Conservation (phyloP, 2,888 invertebrate genomes). For the Nudaria mundana region DNA sequence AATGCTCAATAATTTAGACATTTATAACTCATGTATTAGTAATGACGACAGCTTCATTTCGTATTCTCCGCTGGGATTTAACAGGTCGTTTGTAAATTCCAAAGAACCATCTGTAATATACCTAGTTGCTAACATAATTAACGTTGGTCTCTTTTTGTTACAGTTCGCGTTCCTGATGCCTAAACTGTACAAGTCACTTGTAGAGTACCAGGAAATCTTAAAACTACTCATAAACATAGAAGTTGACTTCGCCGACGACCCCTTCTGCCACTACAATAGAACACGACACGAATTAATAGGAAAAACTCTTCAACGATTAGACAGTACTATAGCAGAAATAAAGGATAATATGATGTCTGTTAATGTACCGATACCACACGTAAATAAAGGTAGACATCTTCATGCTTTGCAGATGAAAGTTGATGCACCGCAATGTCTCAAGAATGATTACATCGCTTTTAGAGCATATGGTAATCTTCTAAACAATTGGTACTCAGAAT, state of each 20-base stretch:
- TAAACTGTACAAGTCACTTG: slow-evolving; percentile 76
- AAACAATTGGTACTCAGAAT: slow-evolving; percentile 80
- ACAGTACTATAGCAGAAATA: slow-evolving; percentile 82
- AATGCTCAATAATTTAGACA: too few relatives aligned
- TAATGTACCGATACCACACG: slow-evolving; percentile 52
- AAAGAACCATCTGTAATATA: too few relatives aligned
- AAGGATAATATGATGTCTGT: slow-evolving; percentile 63
- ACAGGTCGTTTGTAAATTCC: slow-evolving; percentile 21
- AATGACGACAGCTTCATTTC: slow-evolving; percentile 27
- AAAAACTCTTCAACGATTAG: slow-evolving; percentile 64
- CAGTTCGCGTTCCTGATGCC: slow-evolving; percentile 81
- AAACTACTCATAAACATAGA: slow-evolving; percentile 54
- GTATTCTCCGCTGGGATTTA: slow-evolving; percentile 22
- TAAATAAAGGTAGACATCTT: slow-evolving; percentile 63
- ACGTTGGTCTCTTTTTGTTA: slow-evolving; percentile 53
- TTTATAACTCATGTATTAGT: too few relatives aligned
- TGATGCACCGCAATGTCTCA: slow-evolving; percentile 76
- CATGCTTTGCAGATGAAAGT: slow-evolving; percentile 59
- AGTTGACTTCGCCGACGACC: slow-evolving; percentile 64
- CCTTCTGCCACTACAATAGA: slow-evolving; percentile 65
- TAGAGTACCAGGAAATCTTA: slow-evolving; percentile 63
- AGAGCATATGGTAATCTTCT: slow-evolving; percentile 81
- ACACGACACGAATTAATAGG: slow-evolving; percentile 61
- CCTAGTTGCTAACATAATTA: background rate
- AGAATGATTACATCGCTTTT: slow-evolving; percentile 83